phyloP scores from a whole-genome alignment of 2,888 invertebrate genomes.

The Lochmaea crataegi region DNA sequence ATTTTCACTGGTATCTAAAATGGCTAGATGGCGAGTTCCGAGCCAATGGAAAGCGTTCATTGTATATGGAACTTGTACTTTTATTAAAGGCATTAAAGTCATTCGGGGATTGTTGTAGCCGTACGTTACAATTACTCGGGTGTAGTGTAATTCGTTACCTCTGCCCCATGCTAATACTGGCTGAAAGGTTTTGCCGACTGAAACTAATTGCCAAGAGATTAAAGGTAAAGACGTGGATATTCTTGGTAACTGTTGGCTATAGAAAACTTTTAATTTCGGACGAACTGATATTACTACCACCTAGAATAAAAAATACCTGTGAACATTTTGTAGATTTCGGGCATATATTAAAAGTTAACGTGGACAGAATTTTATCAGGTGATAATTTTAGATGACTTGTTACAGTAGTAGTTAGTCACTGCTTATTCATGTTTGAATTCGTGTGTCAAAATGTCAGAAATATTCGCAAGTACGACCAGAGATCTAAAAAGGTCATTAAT shows the following conservation, averaged over 20 bases:
- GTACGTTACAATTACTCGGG: slow-evolving; percentile 72
- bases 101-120: slow-evolving; percentile 68
- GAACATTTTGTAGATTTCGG: too few species aligned
- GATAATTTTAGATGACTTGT: too few species aligned
- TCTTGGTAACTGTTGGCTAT: slow-evolving; percentile 81
- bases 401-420: too few species aligned
- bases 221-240: slow-evolving; percentile 84
- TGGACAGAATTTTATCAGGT: too few species aligned
- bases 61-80: slow-evolving; percentile 78
- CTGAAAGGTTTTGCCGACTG: slow-evolving; percentile 79
- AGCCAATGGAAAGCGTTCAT: slow-evolving; percentile 84
- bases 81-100: slow-evolving; percentile 73
- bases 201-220: slow-evolving; percentile 91
- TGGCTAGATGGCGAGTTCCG: slow-evolving; percentile 83
- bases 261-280: slow-evolving; percentile 81
- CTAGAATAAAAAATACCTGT: slow-evolving; percentile 63
- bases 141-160: slow-evolving; percentile 86
- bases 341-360: too few species aligned
- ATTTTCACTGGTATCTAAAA: slow-evolving; percentile 87
- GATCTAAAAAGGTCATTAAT: too few species aligned
- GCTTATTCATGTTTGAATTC: too few species aligned
- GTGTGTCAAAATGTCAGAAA: too few species aligned
- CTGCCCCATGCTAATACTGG: slow-evolving; percentile 92
- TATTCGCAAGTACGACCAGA: too few species aligned
- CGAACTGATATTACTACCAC: slow-evolving; percentile 82